phyloP scores from a whole-genome alignment of 2,797 vertebrate species.

The Enteromius radiatus region DNA sequence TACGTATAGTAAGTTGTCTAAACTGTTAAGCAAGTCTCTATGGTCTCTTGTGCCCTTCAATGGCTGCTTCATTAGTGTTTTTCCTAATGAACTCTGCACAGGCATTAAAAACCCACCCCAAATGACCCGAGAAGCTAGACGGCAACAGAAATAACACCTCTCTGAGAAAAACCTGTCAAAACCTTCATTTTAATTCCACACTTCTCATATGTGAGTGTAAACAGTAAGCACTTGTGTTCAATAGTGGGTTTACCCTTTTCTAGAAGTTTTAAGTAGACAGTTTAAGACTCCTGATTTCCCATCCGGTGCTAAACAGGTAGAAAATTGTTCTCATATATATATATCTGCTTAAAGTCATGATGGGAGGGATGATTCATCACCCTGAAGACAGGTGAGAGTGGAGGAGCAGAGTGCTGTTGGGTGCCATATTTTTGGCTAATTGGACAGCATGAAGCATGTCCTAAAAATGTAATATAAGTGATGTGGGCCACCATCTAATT shows the following conservation, averaged over 20 bases:
- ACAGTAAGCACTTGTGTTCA: slow-evolving; percentile 17
- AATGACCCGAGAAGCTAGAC: not conserved
- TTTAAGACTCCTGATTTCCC: slow-evolving; percentile 11
- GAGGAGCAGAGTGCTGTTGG: slow-evolving; percentile 22
- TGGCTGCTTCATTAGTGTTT: slow-evolving; percentile 16
- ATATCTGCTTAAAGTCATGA: slow-evolving; percentile 17
- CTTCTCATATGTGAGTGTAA: not conserved
- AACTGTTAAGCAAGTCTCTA: not conserved
- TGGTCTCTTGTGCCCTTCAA: slow-evolving; percentile 15
- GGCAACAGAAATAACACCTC: not conserved
- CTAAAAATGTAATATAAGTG: slow-evolving; percentile 29
- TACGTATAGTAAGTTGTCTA: not conserved
- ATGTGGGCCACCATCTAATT: slow-evolving; percentile 43
- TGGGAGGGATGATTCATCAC: slow-evolving; percentile 12
- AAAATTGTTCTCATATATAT: not conserved
- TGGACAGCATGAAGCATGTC: slow-evolving; percentile 37
- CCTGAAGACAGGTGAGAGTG: slow-evolving; percentile 24
- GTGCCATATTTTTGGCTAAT: slow-evolving; percentile 34
- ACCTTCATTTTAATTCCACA: not conserved
- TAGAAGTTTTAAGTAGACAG: slow-evolving; percentile 10
- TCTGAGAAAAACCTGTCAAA: slow-evolving; percentile 12
- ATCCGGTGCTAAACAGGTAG: slow-evolving; percentile 19
- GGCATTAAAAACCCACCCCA: not conserved
- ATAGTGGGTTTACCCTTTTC: slow-evolving; percentile 1
- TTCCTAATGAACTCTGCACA: slow-evolving; percentile 21